Evolutionary conservation across 2,888 invertebrate species (phyloP).

Genomic region (Pachliopta kotzebuea): DNA sequence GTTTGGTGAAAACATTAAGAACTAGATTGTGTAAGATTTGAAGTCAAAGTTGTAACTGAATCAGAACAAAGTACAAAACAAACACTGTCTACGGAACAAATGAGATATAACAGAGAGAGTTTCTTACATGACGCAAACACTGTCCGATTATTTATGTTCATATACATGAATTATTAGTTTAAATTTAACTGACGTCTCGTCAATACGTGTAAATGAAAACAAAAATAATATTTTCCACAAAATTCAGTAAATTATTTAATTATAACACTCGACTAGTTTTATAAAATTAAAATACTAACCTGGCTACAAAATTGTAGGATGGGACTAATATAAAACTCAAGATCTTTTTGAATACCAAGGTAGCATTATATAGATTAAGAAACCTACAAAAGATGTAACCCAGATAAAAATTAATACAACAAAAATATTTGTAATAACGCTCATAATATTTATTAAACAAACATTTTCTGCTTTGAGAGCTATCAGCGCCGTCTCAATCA

Average conservation of each 20-base stretch:
- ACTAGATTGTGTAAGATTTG: background rate
- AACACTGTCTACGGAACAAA: conserved; percentile 20
- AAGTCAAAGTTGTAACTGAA: conserved; percentile 2
- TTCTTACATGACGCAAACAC: conserved; percentile 20
- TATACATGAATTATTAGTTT: conserved; percentile 21
- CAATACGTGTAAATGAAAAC: conserved; percentile 5
- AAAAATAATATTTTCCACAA: background rate
- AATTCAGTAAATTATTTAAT: too few species aligned
- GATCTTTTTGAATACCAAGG: too few species aligned
- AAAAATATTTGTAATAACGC: background rate
- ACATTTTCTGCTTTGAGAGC: conserved; percentile 18
- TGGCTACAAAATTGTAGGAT: too few species aligned
- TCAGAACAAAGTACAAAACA: conserved; percentile 14
- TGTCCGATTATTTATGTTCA: conserved; percentile 21
- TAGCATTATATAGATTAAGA: too few species aligned
- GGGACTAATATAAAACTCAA: too few species aligned
- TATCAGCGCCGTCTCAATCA: conserved; percentile 39
- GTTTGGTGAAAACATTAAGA: background rate
- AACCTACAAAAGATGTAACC: background rate
- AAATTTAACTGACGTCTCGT: conserved; percentile 9
- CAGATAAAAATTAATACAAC: background rate
- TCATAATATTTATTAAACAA: conserved; percentile 12
- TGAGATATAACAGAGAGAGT: conserved; percentile 22
- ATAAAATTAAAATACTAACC: too few species aligned
- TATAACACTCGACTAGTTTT: too few species aligned